Evolutionary conservation across 2,113 vertebrate genomes (phyloP), one percentile per base, ranked within the genome.

Genomic region (Callaeas wilsoni): DNA sequence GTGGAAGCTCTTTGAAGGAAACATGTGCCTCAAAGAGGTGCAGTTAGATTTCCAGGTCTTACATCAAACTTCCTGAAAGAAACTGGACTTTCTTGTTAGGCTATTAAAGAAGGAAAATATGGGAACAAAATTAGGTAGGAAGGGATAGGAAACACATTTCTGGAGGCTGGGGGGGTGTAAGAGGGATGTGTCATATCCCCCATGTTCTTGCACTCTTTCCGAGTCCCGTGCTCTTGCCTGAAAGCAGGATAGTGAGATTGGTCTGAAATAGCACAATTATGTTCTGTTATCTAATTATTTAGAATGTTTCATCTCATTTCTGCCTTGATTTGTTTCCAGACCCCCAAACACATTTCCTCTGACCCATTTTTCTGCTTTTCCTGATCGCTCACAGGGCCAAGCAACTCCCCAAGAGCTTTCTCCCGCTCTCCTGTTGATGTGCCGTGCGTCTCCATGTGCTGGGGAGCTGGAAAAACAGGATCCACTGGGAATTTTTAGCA

Each of bases 341-440:
- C 37, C 32, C 22, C 47, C 44, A 85, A 71, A 63, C 16, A 20
- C 7, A 4, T 39, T 83, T 80, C 63, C n/a, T 42, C 53, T 96
- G 64, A 94, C 60, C 15, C 56, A 25, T 0, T 83, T 95, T 92
- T 95, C 44, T 93, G 44, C 25, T 87, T 73, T 78, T 68, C 37
- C 56, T 75, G 50, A n/a, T 62, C 11, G 1, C 42, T 93, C 63
- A 29, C 69, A 97, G 94, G 77, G 68, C 87, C 77, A 47, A 47
- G 65, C 16, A 62, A 26, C 71, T 67, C 84, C 77, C 32, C 16
- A 65, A 70, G 88, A 84, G 41, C 44, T 89, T 91, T 63, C 44
- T 59, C 35, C 79, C 77, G 63, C 62, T 71, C 3, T 60, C 32
- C 76, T n/a, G 19, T 33, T 30, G 44, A 60, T 6, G 26, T 53